Conservation (phyloP, 2,797 vertebrate species). For the Gymnothorax javanicus region DNA sequence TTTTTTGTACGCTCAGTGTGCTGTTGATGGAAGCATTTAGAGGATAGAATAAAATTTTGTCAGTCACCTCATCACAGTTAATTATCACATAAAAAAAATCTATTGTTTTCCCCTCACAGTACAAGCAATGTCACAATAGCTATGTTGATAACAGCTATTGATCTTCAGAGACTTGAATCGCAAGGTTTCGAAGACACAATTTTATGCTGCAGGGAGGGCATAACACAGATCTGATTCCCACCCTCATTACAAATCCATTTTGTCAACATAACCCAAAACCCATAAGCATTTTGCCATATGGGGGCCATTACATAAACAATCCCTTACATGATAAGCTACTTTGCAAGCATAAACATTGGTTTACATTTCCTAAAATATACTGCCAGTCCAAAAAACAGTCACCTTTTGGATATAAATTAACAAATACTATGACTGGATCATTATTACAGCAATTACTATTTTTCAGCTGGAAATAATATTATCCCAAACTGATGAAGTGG, state of each 20-base stretch:
- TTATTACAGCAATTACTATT: no score
- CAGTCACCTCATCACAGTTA: constrained; percentile 41
- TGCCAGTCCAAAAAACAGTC: no score
- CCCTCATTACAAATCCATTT: not conserved
- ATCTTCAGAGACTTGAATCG: not conserved
- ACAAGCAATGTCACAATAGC: not conserved
- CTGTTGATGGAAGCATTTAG: not conserved
- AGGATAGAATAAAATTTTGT: not conserved
- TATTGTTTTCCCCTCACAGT: constrained; percentile 1
- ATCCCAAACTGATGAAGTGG: no score
- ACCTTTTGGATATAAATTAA: no score
- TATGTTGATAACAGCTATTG: not conserved
- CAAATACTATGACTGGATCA: no score
- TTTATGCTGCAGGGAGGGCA: not conserved
- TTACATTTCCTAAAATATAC: not conserved
- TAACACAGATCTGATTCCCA: not conserved
- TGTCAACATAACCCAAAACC: not conserved
- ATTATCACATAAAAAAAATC: constrained; percentile 38
- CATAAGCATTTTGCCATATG: not conserved
- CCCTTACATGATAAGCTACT: not conserved
- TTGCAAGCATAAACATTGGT: not conserved
- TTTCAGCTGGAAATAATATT: no score
- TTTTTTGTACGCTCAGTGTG: not conserved
- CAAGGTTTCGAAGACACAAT: not conserved
- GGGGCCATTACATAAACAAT: not conserved